phyloP scores from a whole-genome alignment of 2,113 vertebrate genomes.

The Syrmaticus mikado region DNA sequence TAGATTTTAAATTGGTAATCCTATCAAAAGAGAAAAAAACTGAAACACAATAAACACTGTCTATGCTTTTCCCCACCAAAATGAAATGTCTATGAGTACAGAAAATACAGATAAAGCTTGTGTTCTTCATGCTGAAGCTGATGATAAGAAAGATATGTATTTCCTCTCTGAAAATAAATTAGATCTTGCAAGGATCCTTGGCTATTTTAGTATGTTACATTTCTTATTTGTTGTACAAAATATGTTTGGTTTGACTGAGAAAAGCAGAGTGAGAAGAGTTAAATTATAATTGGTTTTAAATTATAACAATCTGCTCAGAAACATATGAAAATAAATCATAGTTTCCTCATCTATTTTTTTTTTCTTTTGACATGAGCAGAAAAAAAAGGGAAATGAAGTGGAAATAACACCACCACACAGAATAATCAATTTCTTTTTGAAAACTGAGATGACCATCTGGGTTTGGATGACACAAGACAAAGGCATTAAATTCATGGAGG shows the following conservation, averaged over 20 bases:
- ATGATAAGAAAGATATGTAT: background rate
- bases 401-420: background rate
- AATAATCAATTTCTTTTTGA: background rate
- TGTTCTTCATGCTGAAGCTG: background rate
- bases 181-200: background rate
- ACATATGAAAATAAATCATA: background rate
- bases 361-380: background rate
- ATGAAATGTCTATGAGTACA: accelerated
- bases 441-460: background rate
- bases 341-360: background rate
- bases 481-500: background rate
- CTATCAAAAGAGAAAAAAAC: background rate
- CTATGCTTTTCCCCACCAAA: background rate
- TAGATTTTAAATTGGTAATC: background rate
- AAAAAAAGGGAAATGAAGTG: background rate
- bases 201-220: background rate
- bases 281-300: background rate
- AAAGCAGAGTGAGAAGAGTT: background rate
- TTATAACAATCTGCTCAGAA: background rate
- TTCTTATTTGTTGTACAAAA: background rate
- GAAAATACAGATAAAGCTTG: background rate
- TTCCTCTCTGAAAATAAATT: background rate
- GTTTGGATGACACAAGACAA: background rate
- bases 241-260: background rate
- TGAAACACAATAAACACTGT: background rate